phyloP scores from a whole-genome alignment of 2,113 vertebrate species.

The Brachyistius frenatus region DNA sequence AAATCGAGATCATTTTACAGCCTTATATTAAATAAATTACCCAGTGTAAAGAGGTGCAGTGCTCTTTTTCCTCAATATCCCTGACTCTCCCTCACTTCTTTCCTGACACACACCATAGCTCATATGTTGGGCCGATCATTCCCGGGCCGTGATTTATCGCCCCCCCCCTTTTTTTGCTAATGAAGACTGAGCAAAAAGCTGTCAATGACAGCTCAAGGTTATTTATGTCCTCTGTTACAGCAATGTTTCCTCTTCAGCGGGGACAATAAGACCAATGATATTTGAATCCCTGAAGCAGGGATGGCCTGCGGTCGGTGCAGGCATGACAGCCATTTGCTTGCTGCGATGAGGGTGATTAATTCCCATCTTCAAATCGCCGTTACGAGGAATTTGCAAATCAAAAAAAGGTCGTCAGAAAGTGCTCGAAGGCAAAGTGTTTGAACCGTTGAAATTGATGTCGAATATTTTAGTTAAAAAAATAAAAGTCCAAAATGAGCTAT shows the following conservation, averaged over 20 bases:
- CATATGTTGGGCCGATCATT: conserved; percentile 67
- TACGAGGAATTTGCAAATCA: background rate
- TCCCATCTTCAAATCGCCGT: conserved; percentile 1
- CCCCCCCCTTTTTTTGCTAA: conserved; percentile 60
- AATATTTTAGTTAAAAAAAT: no score
- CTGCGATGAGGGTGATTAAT: conserved; percentile 40
- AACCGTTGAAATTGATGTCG: background rate
- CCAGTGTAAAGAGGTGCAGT: conserved; percentile 16
- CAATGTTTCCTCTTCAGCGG: conserved; percentile 34
- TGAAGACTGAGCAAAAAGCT: conserved; percentile 76
- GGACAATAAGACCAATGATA: conserved; percentile 41
- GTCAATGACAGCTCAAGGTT: conserved; percentile 64
- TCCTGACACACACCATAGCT: conserved; percentile 55
- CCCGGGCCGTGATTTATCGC: conserved; percentile 67
- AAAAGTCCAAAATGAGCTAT: no score
- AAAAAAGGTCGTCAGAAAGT: background rate
- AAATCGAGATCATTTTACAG: conserved; percentile 9
- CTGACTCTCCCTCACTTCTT: background rate
- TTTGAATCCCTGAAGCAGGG: conserved; percentile 32
- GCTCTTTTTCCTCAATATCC: background rate
- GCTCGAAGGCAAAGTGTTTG: background rate
- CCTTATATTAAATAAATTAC: background rate
- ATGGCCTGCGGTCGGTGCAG: background rate
- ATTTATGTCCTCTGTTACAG: conserved; percentile 62
- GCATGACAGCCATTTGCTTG: conserved; percentile 36